These are phyloP conservation scores for Epistrophella euchroma DNA, from an alignment of 2,888 invertebrate species.

Conservation along the genomic window DNA sequence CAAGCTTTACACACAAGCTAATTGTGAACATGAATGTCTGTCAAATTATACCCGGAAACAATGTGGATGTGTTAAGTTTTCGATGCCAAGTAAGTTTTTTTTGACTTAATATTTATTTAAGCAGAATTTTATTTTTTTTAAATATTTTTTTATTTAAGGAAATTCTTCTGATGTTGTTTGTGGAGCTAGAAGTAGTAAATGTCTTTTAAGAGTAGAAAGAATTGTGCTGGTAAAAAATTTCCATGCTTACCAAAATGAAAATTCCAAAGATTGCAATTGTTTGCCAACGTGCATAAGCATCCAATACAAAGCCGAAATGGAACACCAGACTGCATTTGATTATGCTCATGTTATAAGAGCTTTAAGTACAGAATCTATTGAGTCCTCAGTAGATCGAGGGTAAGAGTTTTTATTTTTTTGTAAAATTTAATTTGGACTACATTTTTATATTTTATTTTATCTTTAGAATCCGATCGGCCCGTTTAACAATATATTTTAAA, in stretches of 20 bases:
- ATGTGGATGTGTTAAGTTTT: constrained; percentile 40
- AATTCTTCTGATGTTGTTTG: constrained; percentile 4
- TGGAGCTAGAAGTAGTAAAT: constrained; percentile 17
- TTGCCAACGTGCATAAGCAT: constrained; percentile 16
- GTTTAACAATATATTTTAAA: constrained; percentile 22
- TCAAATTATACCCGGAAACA: constrained; percentile 15
- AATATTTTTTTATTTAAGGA: not conserved
- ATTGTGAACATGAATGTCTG: constrained; percentile 35
- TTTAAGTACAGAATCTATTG: not conserved
- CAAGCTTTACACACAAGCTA: constrained; percentile 20
- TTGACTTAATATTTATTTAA: not conserved
- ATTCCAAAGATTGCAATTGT: constrained; percentile 15
- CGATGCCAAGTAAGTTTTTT: constrained; percentile 25
- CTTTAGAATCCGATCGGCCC: constrained; percentile 6
- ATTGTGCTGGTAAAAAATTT: not conserved
- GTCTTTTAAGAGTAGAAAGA: constrained; percentile 5
- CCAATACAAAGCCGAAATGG: constrained; percentile 28
- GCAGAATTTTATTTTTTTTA: not conserved
- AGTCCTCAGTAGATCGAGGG: not conserved
- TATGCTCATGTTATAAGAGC: not conserved
- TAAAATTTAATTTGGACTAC: not conserved
- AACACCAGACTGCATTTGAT: constrained; percentile 17
- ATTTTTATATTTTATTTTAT: not conserved
- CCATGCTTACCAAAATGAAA: not conserved
- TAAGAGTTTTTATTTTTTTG: not conserved